Base-by-base conservation (phyloP, 35 echinoderm and acorn worm genomes). In the Strongylocentrotus purpuratus region DNA sequence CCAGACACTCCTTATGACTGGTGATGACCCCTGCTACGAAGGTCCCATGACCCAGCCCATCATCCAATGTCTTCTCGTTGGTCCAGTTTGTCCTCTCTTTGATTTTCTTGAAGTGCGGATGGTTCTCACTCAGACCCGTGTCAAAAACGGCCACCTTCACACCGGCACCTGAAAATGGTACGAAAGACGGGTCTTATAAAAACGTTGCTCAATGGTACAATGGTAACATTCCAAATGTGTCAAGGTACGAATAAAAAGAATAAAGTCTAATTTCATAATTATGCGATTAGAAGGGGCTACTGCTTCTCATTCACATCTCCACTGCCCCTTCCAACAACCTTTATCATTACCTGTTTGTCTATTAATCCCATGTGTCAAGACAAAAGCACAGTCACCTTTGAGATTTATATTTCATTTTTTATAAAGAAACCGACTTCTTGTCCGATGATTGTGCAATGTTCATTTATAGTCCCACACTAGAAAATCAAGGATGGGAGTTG, bases 121-220 rank as follows among this genome's bases (percentile, higher is more conserved):
- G 98, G 55, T 99, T 99, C 78, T 98, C 98, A 47, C 93, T 97
- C 46, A 99, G 97, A 61, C 98, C 98, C 0, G 98, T 99, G 65
- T 99, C 98, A 96, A 99, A 99, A 14, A 99, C 97, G n/a, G 98
- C 98, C 60, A 98, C 95, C 86, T 97, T 99, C 32, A 99, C 94
- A 41, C 97, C 98, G 86, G 96, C 86, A 97, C 98, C 98, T 99
- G 90, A 10, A 13, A 22, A 28, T 28, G 28, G 7, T 5, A 4
- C 2, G n/a, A 78, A 22, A 78, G 28, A n/a, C 20, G 7, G 25
- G 7, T 78, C 65, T n/a, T 28, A 15, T 4, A 22, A 25, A 78
- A 78, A 78, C 7, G 28, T 78, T 78, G 65, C 20, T 78, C 65
- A 78, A 59, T 14, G 52, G 11, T 41, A 41, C 35, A 41, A 41